These are phyloP conservation scores for Drosophila bunnanda DNA, from an alignment of 2,888 invertebrate genomes.

Conservation along the genomic window DNA sequence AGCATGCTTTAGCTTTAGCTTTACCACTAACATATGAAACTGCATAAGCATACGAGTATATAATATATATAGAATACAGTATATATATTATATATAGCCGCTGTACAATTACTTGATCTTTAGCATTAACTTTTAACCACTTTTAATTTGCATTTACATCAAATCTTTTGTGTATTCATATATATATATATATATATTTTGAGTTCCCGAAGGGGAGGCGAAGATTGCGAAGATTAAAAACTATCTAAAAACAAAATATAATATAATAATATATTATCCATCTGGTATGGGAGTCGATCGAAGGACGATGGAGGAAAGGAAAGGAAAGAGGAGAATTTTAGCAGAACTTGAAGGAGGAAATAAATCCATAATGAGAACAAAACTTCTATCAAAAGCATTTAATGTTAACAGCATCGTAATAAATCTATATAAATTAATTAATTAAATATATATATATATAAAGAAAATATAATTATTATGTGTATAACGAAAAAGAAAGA, in stretches of 20 bases:
- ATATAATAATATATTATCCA: conserved; percentile 11
- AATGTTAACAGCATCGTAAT: conserved; percentile 42
- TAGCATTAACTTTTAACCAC: conserved; percentile 42
- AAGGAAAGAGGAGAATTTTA: neutral
- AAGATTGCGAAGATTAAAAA: conserved; percentile 30
- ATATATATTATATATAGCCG: conserved; percentile 34
- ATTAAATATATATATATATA: conserved; percentile 32
- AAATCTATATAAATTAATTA: conserved; percentile 43
- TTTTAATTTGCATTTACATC: conserved; percentile 44
- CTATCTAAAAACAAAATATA: conserved; percentile 18
- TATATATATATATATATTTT: neutral
- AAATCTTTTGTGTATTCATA: conserved; percentile 17
- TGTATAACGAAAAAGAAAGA: neutral
- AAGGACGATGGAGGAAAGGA: neutral
- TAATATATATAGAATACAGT: conserved; percentile 22
- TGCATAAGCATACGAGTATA: conserved; percentile 39
- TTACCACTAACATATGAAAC: conserved; percentile 35
- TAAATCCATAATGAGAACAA: conserved; percentile 36
- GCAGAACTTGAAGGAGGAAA: conserved; percentile 8
- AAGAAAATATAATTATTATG: conserved; percentile 14
- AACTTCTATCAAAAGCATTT: conserved; percentile 50
- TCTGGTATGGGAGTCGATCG: conserved; percentile 19
- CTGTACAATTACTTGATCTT: conserved; percentile 36
- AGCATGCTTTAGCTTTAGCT: conserved; percentile 65
- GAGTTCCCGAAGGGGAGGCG: conserved; percentile 8